Evolutionary conservation across 2,113 vertebrate species (phyloP), one percentile per base, ranked within the genome.

Genomic region (Syngnathus typhle): DNA sequence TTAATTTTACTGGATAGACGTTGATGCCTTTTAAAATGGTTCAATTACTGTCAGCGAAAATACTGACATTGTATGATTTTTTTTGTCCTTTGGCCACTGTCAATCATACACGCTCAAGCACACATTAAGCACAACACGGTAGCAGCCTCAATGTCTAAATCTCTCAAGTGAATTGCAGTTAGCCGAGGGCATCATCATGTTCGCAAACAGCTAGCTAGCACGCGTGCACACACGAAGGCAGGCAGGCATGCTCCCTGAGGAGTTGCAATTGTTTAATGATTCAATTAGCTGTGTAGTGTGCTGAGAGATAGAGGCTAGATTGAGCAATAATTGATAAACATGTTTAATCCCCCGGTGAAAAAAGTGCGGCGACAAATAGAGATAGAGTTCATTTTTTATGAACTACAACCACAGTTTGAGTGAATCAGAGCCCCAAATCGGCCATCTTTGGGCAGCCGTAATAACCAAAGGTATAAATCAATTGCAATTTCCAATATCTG

Each of bases 251-350:
- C 83, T 87, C 85, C 92, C 93, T 89, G 91, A 93, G 91, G 93
- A 96, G 93, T 90, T 93, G 91, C 93, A 92, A 95, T 96, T 94
- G 94, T 95, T 95, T 93, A 96, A 95, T 93, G 93, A 94, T 95
- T 96, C 94, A 98, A 96, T 98, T 98, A 97, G 94, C 93, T 92
- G 92, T 93, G 93, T 93, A 86, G 91, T 92, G 87, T 92, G 90
- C 87, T 85, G 94, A 93, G 94, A 93, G 93, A 92, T 92, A 88
- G 86, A 80, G 94, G 93, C 93, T 93, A 86, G 93, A 94, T 91
- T 89, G 82, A 89, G 84, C 71, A 87, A 92, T 91, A 91, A 91
- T 90, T 92, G 90, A 92, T 89, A 89, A 92, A 91, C 88, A 90
- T 87, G 89, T 90, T 87, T 90, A 91, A 89, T 88, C 84, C 89